Percentiles rank a stretch among this genome's conserved stretches.
These are phyloP conservation scores for Cotesia congregata DNA, from an alignment of 2,888 invertebrate species.

Conservation along the genomic window DNA sequence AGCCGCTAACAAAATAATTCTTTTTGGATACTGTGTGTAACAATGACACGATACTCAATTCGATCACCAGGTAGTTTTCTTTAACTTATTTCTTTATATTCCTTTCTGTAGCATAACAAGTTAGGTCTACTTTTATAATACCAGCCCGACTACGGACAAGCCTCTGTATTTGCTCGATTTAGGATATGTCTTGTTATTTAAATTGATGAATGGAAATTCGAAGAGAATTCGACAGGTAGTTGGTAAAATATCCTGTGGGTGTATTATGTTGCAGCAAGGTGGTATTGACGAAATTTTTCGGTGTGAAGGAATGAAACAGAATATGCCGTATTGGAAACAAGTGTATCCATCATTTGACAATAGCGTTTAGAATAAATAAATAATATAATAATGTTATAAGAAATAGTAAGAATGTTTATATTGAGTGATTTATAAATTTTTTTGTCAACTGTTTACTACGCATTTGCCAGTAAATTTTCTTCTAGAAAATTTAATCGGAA, in stretches of 20 bases:
- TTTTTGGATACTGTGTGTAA: neutral
- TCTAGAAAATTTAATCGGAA: no score
- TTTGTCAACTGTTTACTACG: neutral
- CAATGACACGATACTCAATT: neutral
- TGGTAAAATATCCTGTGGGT: neutral
- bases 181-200: neutral
- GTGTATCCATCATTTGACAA: conserved; percentile 55
- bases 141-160: no score
- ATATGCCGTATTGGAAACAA: conserved; percentile 51
- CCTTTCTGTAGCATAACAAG: neutral
- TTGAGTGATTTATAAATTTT: neutral
- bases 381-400: neutral
- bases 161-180: neutral
- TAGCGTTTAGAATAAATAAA: neutral
- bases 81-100: neutral
- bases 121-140: no score
- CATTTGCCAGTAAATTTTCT: no score
- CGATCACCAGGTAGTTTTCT: neutral
- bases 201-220: neutral
- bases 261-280: neutral
- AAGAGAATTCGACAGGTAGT: neutral
- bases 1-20: neutral
- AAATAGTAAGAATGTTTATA: neutral
- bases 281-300: neutral
- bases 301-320: neutral